Evolutionary conservation across 2,113 vertebrate species (phyloP).

Genomic region (Poecile atricapillus): DNA sequence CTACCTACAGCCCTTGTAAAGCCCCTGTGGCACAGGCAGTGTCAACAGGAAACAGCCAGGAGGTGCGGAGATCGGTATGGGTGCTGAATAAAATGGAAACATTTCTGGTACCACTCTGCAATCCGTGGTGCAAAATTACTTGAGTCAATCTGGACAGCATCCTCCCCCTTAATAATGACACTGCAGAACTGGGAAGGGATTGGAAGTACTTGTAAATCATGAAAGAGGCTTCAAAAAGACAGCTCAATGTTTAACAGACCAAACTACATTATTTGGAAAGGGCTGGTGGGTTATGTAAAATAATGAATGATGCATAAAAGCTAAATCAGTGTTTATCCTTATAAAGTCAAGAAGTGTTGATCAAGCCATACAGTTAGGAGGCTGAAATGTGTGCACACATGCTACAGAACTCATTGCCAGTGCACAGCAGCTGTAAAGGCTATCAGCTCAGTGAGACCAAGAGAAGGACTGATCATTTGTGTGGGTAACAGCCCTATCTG

Average conservation of each 20-base stretch:
- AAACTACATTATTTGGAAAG: background rate
- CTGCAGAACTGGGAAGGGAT: background rate
- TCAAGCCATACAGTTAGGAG: background rate
- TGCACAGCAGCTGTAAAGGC: background rate
- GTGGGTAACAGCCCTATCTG: background rate
- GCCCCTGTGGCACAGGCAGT: background rate
- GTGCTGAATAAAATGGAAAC: background rate
- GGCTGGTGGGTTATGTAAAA: background rate
- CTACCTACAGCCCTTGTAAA: background rate
- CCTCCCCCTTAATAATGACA: background rate
- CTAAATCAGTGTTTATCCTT: background rate
- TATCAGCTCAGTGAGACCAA: background rate
- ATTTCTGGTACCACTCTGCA: accelerated
- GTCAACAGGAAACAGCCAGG: background rate
- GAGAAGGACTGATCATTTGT: background rate
- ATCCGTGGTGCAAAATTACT: background rate
- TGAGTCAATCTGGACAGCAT: background rate
- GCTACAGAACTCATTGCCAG: background rate
- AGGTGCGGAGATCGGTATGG: accelerated
- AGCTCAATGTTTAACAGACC: background rate
- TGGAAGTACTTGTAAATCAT: accelerated
- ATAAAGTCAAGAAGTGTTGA: background rate
- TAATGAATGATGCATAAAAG: background rate
- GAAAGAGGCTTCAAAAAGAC: background rate
- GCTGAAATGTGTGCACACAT: background rate